Evolutionary conservation across 1,140 invertebrate species (phyloP).

Genomic region (Platorchestia sp.): DNA sequence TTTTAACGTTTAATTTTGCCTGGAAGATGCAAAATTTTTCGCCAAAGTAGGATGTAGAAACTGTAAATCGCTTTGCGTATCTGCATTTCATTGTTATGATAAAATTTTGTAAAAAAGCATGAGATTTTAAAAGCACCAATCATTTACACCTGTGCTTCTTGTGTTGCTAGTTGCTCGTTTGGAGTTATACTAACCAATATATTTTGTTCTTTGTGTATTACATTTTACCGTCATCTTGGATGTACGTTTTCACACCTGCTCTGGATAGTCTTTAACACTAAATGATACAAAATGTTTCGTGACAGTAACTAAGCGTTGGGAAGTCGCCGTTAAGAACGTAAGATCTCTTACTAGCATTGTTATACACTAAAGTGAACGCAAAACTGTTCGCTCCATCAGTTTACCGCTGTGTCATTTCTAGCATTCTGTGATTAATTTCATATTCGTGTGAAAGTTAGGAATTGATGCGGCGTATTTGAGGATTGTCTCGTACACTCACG

Average conservation of each 20-base stretch:
- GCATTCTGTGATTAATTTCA: background rate
- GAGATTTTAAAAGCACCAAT: background rate
- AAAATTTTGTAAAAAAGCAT: background rate
- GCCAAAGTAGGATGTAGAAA: background rate
- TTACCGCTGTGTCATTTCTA: background rate
- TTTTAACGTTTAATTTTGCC: background rate
- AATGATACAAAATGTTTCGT: background rate
- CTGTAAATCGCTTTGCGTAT: background rate
- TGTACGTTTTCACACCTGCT: background rate
- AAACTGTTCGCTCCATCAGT: background rate
- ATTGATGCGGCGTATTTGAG: background rate
- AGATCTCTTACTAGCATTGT: background rate
- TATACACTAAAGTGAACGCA: background rate
- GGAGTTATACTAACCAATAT: no score
- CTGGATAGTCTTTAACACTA: background rate
- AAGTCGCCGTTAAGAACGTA: background rate
- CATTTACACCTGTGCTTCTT: background rate
- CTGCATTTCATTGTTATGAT: background rate
- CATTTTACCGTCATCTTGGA: background rate
- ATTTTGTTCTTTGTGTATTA: background rate
- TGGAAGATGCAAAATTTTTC: background rate
- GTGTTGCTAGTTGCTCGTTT: no score
- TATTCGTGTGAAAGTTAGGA: background rate
- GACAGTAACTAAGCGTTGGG: background rate
- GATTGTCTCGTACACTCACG: background rate